Conservation (phyloP, 2,797 vertebrate species). For the Aotus griseimembra region DNA sequence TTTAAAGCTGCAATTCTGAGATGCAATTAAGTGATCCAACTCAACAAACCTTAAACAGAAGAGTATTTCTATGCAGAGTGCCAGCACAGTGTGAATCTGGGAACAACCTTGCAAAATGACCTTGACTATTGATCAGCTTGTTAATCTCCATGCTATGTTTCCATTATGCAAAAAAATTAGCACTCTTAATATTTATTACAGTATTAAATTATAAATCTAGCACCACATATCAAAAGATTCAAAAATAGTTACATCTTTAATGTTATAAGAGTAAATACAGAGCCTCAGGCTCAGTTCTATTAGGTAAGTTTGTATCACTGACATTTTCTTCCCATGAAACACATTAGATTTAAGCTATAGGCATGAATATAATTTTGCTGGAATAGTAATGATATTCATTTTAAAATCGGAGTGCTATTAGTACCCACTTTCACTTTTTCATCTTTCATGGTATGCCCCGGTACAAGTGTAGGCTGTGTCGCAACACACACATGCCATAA, state of each 20-base stretch:
- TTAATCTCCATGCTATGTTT: not conserved
- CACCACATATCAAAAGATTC: not conserved
- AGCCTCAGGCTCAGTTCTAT: not conserved
- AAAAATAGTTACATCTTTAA: not conserved
- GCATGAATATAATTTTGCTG: not conserved
- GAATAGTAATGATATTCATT: not conserved
- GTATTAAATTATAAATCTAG: not conserved
- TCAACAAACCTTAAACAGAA: not conserved
- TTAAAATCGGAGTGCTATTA: not conserved
- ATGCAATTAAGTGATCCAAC: not conserved
- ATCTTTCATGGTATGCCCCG: not conserved
- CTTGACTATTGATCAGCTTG: not conserved
- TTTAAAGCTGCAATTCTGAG: not conserved
- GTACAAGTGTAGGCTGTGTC: not conserved
- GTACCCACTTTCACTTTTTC: not conserved
- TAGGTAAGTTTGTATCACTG: not conserved
- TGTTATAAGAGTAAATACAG: not conserved
- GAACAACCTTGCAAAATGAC: not conserved
- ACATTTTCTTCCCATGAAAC: not conserved
- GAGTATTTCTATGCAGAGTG: not conserved
- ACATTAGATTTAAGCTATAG: not conserved
- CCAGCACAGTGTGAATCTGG: not conserved
- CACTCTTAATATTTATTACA: not conserved
- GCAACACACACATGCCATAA: fast-evolving
- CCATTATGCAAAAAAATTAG: not conserved